Percentiles rank a stretch among this genome's conserved stretches.
These are phyloP conservation scores for Heterohyrax brucei DNA, from an alignment of 2,797 vertebrate genomes.

Conservation along the genomic window DNA sequence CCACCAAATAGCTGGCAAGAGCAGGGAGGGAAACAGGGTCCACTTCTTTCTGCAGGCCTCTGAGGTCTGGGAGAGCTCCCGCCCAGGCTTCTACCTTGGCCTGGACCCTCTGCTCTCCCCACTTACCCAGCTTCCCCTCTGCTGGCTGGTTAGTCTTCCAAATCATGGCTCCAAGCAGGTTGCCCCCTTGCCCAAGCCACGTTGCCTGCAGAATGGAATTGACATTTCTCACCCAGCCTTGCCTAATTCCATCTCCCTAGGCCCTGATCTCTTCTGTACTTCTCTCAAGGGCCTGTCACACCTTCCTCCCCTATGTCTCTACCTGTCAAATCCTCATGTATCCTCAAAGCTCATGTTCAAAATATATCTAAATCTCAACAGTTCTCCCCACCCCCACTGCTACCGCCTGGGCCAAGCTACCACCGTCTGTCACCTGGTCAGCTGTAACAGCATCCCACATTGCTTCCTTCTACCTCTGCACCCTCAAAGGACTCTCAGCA, in stretches of 20 bases:
- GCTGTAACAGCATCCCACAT: not conserved
- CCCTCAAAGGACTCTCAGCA: not conserved
- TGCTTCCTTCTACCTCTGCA: not conserved
- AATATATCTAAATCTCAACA: not conserved
- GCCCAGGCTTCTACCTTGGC: not conserved
- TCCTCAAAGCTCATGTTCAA: slow-evolving; percentile 7
- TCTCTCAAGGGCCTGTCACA: not conserved
- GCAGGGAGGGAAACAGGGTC: not conserved
- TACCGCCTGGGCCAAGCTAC: not conserved
- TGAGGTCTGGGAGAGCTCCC: not conserved
- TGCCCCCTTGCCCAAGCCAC: not conserved
- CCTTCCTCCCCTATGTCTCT: not conserved
- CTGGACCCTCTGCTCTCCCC: not conserved
- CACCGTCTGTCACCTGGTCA: not conserved
- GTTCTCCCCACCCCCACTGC: not conserved
- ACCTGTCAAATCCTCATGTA: not conserved
- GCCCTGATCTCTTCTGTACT: not conserved
- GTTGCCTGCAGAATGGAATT: too few relatives aligned
- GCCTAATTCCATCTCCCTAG: not conserved
- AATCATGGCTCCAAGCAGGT: not conserved
- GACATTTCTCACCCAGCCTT: not conserved
- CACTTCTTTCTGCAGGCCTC: not conserved
- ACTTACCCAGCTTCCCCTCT: not conserved
- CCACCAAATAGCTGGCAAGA: not conserved
- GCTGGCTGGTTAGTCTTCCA: not conserved